A percentile compares a stretch with the other conserved stretches of the same genome.
phyloP scores from a whole-genome alignment of 2,113 vertebrate species.

The Calypte anna region DNA sequence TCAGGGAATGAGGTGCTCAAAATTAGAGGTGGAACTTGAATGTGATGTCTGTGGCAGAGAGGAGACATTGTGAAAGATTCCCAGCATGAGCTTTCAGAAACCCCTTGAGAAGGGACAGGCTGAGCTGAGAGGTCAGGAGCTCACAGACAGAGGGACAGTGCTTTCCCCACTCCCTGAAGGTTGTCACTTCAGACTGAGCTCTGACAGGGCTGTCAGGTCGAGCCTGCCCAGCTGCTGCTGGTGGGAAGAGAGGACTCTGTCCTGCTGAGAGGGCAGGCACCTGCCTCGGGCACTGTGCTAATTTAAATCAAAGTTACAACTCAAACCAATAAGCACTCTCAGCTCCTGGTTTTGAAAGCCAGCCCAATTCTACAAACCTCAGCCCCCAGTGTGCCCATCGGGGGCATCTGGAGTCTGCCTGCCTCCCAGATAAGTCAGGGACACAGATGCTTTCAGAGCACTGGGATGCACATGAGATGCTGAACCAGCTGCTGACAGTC shows the following conservation, averaged over 20 bases:
- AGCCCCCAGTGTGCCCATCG: not conserved
- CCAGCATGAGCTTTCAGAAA: not conserved
- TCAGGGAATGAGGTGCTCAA: not conserved
- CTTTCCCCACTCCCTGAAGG: not conserved
- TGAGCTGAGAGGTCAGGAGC: not conserved
- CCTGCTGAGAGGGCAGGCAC: not conserved
- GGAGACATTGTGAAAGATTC: not conserved
- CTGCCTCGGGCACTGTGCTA: not conserved
- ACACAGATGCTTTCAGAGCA: not conserved
- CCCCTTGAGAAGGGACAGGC: not conserved
- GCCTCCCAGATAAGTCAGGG: not conserved
- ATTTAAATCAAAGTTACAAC: not conserved
- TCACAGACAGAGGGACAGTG: fast-evolving
- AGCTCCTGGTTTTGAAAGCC: not conserved
- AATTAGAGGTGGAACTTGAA: not conserved
- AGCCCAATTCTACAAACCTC: not conserved
- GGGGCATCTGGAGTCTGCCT: not conserved
- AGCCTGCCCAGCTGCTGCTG: not conserved
- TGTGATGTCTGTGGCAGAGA: not conserved
- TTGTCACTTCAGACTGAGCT: not conserved
- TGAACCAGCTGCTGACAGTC: not conserved
- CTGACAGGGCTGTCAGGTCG: not conserved
- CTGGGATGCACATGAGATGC: not conserved
- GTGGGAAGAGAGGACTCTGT: not conserved
- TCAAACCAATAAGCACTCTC: not conserved